Conservation (phyloP, 2,797 vertebrate species). For the Alcedo quadribrachys region DNA sequence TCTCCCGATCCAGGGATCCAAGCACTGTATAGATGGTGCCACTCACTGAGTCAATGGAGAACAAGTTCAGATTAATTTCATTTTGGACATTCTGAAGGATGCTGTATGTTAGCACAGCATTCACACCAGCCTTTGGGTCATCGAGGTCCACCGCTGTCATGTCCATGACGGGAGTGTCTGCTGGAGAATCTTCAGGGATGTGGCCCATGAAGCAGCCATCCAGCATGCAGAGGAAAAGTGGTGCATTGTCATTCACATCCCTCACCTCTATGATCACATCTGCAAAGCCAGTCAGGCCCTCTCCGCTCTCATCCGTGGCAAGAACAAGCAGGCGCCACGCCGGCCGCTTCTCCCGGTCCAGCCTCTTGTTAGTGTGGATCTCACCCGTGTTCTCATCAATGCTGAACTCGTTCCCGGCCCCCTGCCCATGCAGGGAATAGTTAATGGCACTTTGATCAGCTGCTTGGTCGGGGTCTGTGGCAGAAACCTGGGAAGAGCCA, state of each 20-base stretch:
- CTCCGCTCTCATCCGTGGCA: slow-evolving; percentile 87
- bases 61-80: slow-evolving; percentile 89
- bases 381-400: slow-evolving; percentile 83
- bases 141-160: slow-evolving; percentile 89
- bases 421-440: slow-evolving; percentile 89
- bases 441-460: slow-evolving; percentile 85
- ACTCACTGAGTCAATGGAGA: slow-evolving; percentile 85
- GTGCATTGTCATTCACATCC: slow-evolving; percentile 88
- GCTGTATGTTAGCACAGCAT: slow-evolving; percentile 86
- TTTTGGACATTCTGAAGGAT: slow-evolving; percentile 88
- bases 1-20: slow-evolving; percentile 85
- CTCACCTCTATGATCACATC: slow-evolving; percentile 87
- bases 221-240: slow-evolving; percentile 84
- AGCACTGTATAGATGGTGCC: slow-evolving; percentile 88
- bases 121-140: slow-evolving; percentile 83
- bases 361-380: slow-evolving; percentile 80
- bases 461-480: slow-evolving; percentile 87
- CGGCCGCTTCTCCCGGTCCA: slow-evolving; percentile 86
- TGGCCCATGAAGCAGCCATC: slow-evolving; percentile 85
- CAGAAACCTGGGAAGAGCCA: slow-evolving; percentile 82
- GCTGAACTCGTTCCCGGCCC: slow-evolving; percentile 85
- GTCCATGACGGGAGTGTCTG: slow-evolving; percentile 88
- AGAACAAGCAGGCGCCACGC: slow-evolving; percentile 89
- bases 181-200: slow-evolving; percentile 86
- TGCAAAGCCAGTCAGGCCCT: slow-evolving; percentile 89